These are phyloP conservation scores for Drosophila nr. fundita DNA, from an alignment of 2,888 invertebrate species.

Conservation along the genomic window DNA sequence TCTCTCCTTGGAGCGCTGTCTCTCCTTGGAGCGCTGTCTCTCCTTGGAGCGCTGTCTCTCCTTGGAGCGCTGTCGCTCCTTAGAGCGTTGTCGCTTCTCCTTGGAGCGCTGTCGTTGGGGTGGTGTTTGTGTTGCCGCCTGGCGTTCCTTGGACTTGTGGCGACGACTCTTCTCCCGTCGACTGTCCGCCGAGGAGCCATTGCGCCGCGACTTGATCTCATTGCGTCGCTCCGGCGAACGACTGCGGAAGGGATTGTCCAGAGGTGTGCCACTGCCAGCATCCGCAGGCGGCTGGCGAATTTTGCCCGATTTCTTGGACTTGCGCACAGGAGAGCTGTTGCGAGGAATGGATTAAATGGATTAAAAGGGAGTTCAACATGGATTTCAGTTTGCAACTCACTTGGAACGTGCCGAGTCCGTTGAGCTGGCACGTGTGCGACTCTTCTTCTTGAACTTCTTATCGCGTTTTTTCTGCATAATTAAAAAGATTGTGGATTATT, in stretches of 20 bases:
- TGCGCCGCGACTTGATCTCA: slow-evolving; percentile 52
- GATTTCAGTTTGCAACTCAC: slow-evolving; percentile 79
- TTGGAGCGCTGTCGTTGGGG: slow-evolving; percentile 29
- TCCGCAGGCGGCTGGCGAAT: slow-evolving; percentile 22
- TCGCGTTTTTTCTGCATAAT: slow-evolving; percentile 86
- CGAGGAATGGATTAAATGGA: neutral
- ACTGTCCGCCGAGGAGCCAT: slow-evolving; percentile 63
- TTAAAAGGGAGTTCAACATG: neutral
- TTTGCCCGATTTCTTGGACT: slow-evolving; percentile 46
- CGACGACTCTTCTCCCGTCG: slow-evolving; percentile 37
- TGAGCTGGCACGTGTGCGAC: slow-evolving; percentile 83
- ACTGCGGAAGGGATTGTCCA: slow-evolving; percentile 75
- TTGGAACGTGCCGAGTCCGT: slow-evolving; percentile 87
- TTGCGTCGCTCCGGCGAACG: slow-evolving; percentile 78
- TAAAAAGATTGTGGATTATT: slow-evolving; percentile 43
- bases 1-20: slow-evolving; percentile 39
- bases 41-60: slow-evolving; percentile 35
- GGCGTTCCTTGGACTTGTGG: slow-evolving; percentile 32
- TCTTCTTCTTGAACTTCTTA: slow-evolving; percentile 87
- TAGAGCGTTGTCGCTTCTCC: slow-evolving; percentile 31
- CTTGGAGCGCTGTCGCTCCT: slow-evolving; percentile 32
- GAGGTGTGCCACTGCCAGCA: slow-evolving; percentile 32
- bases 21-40: slow-evolving; percentile 32
- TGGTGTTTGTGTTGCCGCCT: slow-evolving; percentile 17
- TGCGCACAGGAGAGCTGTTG: slow-evolving; percentile 67